phyloP scores from a whole-genome alignment of 2,113 vertebrate genomes.

The Chlorocebus sabaeus region DNA sequence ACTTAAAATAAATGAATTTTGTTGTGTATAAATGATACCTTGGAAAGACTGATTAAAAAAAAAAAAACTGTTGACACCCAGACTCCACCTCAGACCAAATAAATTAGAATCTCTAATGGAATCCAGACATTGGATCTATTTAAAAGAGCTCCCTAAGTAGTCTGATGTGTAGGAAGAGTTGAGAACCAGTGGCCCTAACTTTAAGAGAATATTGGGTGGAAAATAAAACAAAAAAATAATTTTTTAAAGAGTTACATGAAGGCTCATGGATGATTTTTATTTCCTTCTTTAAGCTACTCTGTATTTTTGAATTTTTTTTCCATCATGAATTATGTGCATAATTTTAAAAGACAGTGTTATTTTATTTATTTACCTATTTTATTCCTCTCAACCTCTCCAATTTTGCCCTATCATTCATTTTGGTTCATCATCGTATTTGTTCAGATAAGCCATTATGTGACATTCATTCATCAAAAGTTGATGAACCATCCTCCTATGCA shows the following conservation, averaged over 20 bases:
- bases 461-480: neutral
- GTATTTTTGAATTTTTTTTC: neutral
- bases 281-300: neutral
- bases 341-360: neutral
- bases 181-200: neutral
- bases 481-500: neutral
- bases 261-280: neutral
- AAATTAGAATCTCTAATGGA: neutral
- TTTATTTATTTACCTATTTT: neutral
- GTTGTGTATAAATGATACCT: neutral
- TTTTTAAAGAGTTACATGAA: neutral
- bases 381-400: neutral
- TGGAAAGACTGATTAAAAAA: neutral
- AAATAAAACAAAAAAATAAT: neutral
- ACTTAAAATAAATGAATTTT: neutral
- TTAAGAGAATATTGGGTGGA: neutral
- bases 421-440: neutral
- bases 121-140: neutral
- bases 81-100: neutral
- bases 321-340: neutral
- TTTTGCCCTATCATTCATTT: neutral
- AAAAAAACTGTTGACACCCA: neutral
- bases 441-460: neutral
- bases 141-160: neutral
- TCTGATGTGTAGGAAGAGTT: neutral